phyloP scores from a whole-genome alignment of 2,797 vertebrate genomes.

The Picus viridis region DNA sequence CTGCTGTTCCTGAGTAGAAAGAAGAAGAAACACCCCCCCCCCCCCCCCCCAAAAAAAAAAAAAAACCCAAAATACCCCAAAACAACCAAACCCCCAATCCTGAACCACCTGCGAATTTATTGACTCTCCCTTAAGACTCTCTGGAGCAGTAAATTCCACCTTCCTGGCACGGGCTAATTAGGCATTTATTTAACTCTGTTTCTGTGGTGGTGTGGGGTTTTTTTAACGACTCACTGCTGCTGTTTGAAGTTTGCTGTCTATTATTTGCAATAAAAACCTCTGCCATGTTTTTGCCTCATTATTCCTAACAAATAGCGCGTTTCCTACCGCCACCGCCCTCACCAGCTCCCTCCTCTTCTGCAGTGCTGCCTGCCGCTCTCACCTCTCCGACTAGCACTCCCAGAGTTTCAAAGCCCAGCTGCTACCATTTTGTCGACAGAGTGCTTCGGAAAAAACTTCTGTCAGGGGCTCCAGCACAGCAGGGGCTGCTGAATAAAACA shows the following conservation, averaged over 20 bases:
- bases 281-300: conserved; percentile 84
- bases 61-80: no score
- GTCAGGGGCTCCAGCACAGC: conserved; percentile 71
- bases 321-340: conserved; percentile 25
- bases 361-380: conserved; percentile 52
- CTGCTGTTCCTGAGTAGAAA: conserved; percentile 41
- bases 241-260: conserved; percentile 84
- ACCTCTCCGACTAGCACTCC: conserved; percentile 65
- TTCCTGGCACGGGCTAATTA: conserved; percentile 82
- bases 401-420: conserved; percentile 83
- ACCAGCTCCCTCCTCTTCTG: not conserved
- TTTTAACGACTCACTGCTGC: conserved; percentile 79
- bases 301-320: conserved; percentile 80
- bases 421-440: conserved; percentile 79
- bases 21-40: not conserved
- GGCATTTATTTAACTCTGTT: conserved; percentile 85
- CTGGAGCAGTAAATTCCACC: conserved; percentile 79
- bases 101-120: conserved; percentile 79
- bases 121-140: conserved; percentile 80
- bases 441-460: conserved; percentile 81
- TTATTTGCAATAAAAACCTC: conserved; percentile 83
- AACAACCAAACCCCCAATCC: not conserved
- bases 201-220: conserved; percentile 16
- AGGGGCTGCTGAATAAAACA: conserved; percentile 82
- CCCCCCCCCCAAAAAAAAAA: no score